Base-by-base conservation (phyloP, 2,888 invertebrate genomes). In the Pelosia muscerda region DNA sequence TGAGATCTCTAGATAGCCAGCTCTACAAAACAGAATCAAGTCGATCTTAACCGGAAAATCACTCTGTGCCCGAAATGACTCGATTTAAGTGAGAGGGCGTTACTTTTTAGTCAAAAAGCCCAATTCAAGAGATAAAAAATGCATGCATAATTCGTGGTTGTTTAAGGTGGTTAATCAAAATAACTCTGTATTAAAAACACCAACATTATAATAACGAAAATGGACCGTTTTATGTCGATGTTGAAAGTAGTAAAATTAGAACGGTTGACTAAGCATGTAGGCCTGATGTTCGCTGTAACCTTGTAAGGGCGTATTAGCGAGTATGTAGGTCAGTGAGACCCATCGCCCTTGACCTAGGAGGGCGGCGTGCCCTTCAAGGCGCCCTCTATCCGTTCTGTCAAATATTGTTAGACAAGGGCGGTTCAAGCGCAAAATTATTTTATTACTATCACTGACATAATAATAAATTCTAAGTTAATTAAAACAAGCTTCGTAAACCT, bases 301-400 rank as follows among this genome's bases (percentile, higher is more conserved):
- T 91, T 89, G 86, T 77, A 73, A 87, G 87, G 88, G 88, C 87
- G 87, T 84, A 89, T 89, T 88, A 89, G 83, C 81, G 83, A 84
- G 81, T 83, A 93, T 93, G 89, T 93, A 93, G 94, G 92, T 92
- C 92, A 92, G 88, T 85, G 84, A 89, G 89, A 85, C 87, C 79
- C 85, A 80, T 68, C 81, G 89, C 90, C 94, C 94, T 93, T 94
- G 94, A 93, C 93, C 94, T 89, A 90, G 88, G 88, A 80, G 84
- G 78, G 88, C 85, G 83, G 68, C 77, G 84, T 85, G 90, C 90
- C 91, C 92, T 91, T 88, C 88, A 81, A 74, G 81, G 72, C 84
- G 88, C 84, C 88, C 86, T 82, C 82, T 74, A 73, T 76, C 68
- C 77, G 76, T 82, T 73, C 78, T 81, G 80, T 83, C 86, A 81